Evolutionary conservation across 1,140 invertebrate species (phyloP).

Genomic region (Scaptomyza hsui): DNA sequence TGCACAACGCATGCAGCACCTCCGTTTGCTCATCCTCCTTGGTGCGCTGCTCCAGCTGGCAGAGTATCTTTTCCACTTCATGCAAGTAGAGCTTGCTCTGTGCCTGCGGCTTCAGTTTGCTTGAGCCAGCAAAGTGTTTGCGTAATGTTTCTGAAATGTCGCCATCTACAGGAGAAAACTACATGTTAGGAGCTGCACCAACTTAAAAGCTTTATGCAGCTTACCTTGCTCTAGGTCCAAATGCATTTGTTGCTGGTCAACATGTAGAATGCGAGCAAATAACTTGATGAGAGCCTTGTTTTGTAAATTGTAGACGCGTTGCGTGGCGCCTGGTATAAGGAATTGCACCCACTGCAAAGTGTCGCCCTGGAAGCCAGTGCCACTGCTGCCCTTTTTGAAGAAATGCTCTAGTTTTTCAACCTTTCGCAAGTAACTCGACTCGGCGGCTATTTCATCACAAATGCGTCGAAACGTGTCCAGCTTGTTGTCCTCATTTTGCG

Average conservation of each 20-base stretch:
- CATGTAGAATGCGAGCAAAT: slow-evolving; percentile 91
- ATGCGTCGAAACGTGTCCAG: slow-evolving; percentile 92
- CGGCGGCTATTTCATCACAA: slow-evolving; percentile 90
- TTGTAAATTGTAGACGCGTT: slow-evolving; percentile 95
- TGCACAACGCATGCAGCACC: slow-evolving; percentile 90
- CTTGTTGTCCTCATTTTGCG: slow-evolving; percentile 87
- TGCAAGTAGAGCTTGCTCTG: slow-evolving; percentile 91
- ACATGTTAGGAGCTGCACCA: neutral
- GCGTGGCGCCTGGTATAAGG: slow-evolving; percentile 92
- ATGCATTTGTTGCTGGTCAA: slow-evolving; percentile 92
- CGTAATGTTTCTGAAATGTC: slow-evolving; percentile 95
- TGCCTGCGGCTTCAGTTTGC: slow-evolving; percentile 85
- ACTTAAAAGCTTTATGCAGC: neutral
- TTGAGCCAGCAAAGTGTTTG: slow-evolving; percentile 90
- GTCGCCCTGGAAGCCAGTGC: slow-evolving; percentile 90
- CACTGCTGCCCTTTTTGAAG: slow-evolving; percentile 76
- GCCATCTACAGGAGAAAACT: slow-evolving; percentile 84
- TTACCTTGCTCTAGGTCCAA: slow-evolving; percentile 90
- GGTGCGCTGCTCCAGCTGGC: slow-evolving; percentile 89
- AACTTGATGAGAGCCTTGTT: slow-evolving; percentile 96
- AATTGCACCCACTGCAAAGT: slow-evolving; percentile 92
- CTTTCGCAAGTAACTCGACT: slow-evolving; percentile 92
- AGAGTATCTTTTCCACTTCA: slow-evolving; percentile 91
- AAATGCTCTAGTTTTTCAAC: slow-evolving; percentile 89
- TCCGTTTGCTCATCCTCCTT: slow-evolving; percentile 94